These are phyloP conservation scores for Hirtodrosophila cameraria DNA, from an alignment of 2,888 invertebrate genomes.

Conservation along the genomic window DNA sequence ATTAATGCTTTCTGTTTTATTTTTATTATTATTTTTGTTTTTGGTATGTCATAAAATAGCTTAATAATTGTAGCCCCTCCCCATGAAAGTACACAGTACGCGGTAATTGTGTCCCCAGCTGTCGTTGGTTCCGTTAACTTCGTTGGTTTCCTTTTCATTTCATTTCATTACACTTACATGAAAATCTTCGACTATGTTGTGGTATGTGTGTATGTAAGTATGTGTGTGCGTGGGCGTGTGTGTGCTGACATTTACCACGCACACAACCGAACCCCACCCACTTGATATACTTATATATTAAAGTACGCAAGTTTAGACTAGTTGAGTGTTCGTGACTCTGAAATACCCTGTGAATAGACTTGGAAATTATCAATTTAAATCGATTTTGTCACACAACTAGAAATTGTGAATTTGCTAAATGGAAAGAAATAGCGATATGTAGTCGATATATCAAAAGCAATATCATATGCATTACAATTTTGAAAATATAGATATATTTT, in stretches of 20 bases:
- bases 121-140: conserved; percentile 37
- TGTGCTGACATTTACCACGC: conserved; percentile 10
- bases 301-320: background rate
- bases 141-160: conserved; percentile 52
- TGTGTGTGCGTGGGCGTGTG: background rate
- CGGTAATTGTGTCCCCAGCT: conserved; percentile 50
- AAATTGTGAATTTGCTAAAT: no score
- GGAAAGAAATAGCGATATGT: no score
- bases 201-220: background rate
- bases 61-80: conserved; percentile 35
- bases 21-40: background rate
- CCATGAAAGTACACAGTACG: conserved; percentile 4
- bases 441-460: no score
- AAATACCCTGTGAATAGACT: no score
- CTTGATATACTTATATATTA: conserved; percentile 4
- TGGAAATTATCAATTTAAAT: no score
- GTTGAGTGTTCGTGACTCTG: no score
- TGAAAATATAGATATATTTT: no score
- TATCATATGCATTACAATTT: no score
- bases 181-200: no score
- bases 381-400: no score
- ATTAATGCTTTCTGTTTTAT: conserved; percentile 2
- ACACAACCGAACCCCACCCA: conserved; percentile 1
- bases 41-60: conserved; percentile 23
- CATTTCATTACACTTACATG: conserved; percentile 40